These are phyloP conservation scores for Nycticryphes semicollaris DNA, from an alignment of 2,113 vertebrate genomes.

Conservation along the genomic window DNA sequence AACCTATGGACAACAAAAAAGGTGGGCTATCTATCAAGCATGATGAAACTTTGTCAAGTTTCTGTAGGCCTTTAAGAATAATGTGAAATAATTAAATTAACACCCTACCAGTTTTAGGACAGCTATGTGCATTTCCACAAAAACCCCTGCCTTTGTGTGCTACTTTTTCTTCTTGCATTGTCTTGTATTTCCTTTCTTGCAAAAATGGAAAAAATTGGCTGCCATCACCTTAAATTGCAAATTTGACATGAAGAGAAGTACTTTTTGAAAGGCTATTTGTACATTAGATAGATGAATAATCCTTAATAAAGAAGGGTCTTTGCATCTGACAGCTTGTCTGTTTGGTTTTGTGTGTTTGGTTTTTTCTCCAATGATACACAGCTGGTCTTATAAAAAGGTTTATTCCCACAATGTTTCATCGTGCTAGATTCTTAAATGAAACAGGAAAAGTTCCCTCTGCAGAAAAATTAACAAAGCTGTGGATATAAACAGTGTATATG, in stretches of 20 bases:
- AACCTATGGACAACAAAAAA: background rate
- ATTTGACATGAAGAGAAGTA: background rate
- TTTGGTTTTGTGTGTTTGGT: background rate
- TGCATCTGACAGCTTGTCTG: background rate
- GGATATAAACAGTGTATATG: background rate
- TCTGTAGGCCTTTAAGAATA: background rate
- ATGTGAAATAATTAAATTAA: background rate
- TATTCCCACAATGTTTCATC: background rate
- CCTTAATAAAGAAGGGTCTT: background rate
- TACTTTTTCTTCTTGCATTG: background rate
- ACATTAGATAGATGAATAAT: background rate
- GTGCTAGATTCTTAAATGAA: background rate
- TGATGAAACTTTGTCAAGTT: background rate
- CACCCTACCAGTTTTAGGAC: background rate
- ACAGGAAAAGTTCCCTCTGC: background rate
- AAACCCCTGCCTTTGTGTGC: background rate
- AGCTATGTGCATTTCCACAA: background rate
- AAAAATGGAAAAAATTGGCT: background rate
- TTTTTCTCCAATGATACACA: background rate
- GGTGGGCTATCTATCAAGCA: background rate
- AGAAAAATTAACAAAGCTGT: background rate
- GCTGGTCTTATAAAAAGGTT: background rate
- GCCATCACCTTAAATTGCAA: background rate
- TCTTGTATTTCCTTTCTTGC: background rate
- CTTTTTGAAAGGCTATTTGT: background rate